Evolutionary conservation across 2,888 invertebrate species (phyloP).

Genomic region (Drosophila merina): DNA sequence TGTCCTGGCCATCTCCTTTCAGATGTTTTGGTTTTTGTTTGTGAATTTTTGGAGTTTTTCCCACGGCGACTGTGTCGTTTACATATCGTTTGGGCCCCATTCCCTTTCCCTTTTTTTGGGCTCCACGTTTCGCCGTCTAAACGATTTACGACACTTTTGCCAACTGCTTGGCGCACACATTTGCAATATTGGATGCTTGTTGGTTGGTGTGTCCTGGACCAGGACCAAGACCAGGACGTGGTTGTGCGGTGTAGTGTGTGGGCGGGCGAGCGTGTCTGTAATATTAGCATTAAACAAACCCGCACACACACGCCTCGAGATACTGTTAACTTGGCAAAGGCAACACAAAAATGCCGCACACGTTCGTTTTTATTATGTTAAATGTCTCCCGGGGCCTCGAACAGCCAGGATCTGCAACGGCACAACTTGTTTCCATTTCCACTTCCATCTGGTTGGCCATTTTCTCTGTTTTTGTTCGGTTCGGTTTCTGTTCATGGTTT

Average conservation of each 20-base stretch:
- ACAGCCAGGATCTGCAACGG: slow-evolving; percentile 26
- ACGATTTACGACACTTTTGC: slow-evolving; percentile 79
- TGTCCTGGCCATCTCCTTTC: slow-evolving; percentile 7
- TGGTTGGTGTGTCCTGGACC: slow-evolving; percentile 11
- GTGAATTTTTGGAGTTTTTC: slow-evolving; percentile 56
- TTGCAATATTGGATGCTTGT: slow-evolving; percentile 66
- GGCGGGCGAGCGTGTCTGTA: slow-evolving; percentile 38
- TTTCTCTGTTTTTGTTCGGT: slow-evolving; percentile 11
- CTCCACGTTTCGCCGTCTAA: slow-evolving; percentile 75
- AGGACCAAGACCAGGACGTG: slow-evolving; percentile 13
- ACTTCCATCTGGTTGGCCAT: slow-evolving; percentile 45
- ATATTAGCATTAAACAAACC: slow-evolving; percentile 73
- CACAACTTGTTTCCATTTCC: slow-evolving; percentile 45
- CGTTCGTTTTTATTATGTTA: slow-evolving; percentile 79
- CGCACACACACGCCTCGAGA: slow-evolving; percentile 24
- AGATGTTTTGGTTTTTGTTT: slow-evolving; percentile 4
- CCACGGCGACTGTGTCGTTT: slow-evolving; percentile 71
- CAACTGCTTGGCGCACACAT: slow-evolving; percentile 76
- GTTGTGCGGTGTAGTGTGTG: background rate
- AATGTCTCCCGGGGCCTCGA: slow-evolving; percentile 76
- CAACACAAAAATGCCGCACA: slow-evolving; percentile 71
- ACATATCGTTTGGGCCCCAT: slow-evolving; percentile 58
- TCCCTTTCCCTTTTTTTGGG: slow-evolving; percentile 43
- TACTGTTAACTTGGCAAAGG: slow-evolving; percentile 57
- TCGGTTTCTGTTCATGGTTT: slow-evolving; percentile 10